Evolutionary conservation across 2,888 invertebrate genomes (phyloP), one percentile per base, ranked within the genome.

Genomic region (Xylocampa areola): DNA sequence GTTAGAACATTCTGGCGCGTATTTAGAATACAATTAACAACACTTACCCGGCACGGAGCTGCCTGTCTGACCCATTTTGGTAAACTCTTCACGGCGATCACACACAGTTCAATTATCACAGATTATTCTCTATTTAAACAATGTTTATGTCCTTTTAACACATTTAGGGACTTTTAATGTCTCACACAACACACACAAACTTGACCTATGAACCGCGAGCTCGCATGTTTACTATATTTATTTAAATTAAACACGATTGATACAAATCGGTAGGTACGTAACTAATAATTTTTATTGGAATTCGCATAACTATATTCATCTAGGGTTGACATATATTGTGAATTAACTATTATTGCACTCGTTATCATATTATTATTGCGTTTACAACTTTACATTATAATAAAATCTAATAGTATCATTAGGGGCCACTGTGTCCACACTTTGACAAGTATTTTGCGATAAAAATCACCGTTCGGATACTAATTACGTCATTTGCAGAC

Each of bases 11-110:
- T 54, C 41, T 50, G 37, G 45, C 29, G 44, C n/a, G 30, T 76
- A 71, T 81, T 81, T 79, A 72, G 51, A 76, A 48, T 67, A 55
- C 54, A 73, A 80, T 86, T 82, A 82, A 50, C 66, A 51, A 30
- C 58, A 89, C 91, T 91, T 86, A 92, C 92, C 91, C 45, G 91
- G 91, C 68, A 91, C 90, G 0, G 92, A 87, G 45, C 91, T 91
- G 61, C 91, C 92, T 25, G 87, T 88, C 54, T 91, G 92, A 71
- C 92, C 92, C 92, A 92, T 92, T 74, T 83, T 81, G 37, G 40
- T 23, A 8, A 45, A 41, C 48, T 39, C n/a, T 70, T 57, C 61
- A 62, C 66, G 55, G 49, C 45, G 52, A 53, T 41, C 23, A 53
- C 48, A 44, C 61, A 55, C 65, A 59, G 65, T 62, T 63, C n/a